Base-by-base conservation (phyloP, 2,113 vertebrate genomes). In the Nesoenas mayeri region DNA sequence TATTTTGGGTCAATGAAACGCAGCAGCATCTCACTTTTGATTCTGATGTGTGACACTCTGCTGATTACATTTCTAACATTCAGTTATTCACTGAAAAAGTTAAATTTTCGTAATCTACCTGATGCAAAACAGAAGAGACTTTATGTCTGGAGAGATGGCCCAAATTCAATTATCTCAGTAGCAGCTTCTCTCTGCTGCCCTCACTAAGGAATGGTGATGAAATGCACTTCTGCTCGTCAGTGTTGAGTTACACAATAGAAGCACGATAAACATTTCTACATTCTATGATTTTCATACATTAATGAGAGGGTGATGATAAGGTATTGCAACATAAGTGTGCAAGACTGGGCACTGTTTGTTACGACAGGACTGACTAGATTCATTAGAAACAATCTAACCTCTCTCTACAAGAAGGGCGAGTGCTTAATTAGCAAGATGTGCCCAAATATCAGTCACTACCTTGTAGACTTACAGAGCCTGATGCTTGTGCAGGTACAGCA, bases 261-360 rank as follows among this genome's bases (percentile, higher is more conserved):
- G 21, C 38, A 25, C 2, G 32, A 94, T 91, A 93, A 96, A 82
- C 66, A 62, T 93, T 84, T 93, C 91, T 91, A 29, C 66, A 11
- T 91, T 69, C 72, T 64, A 6, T 85, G 73, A 56, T 79, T 87
- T 85, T 54, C 61, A 32, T 64, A 15, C 58, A 4, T 9, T 97
- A 96, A 97, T 97, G 86, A 94, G 79, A 83, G 62, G 85, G 96
- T 95, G 97, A 95, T 97, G 96, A 97, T 95, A 96, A 93, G 81
- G 72, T 73, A 54, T 97, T 91, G 88, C 85, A 56, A 94, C 91
- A 91, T 69, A 70, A 1, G 2, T 54, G 75, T 89, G 89, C 86
- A 95, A 96, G 94, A 90, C 89, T 84, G 86, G 91, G 94, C 86
- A 84, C 79, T 74, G 62, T 84, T 91, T 84, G 83, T 89, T 95